phyloP scores from a whole-genome alignment of 2,888 invertebrate genomes.

The Limnephilus rhombicus region DNA sequence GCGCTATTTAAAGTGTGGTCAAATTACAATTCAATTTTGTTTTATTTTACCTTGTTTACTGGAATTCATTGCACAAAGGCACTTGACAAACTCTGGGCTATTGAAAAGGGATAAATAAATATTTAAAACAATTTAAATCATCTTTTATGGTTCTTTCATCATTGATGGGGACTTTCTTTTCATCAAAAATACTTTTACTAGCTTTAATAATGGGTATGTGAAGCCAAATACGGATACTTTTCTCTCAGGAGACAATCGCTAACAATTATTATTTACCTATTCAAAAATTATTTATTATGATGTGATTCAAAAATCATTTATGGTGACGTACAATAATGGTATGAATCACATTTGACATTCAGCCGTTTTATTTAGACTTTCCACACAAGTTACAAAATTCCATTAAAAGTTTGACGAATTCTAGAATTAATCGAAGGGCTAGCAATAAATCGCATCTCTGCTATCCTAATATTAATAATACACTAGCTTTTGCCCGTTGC shows the following conservation, averaged over 20 bases:
- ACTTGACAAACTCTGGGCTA: too few species aligned
- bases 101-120: background rate
- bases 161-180: conserved; percentile 41
- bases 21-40: too few species aligned
- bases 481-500: too few species aligned
- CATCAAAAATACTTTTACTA: conserved; percentile 43
- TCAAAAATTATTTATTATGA: background rate
- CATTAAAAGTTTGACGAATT: too few species aligned
- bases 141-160: background rate
- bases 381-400: too few species aligned
- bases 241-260: conserved; percentile 22
- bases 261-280: background rate
- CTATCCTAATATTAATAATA: too few species aligned
- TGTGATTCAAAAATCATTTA: background rate
- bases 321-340: background rate
- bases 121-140: background rate
- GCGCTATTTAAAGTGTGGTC: too few species aligned
- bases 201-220: conserved; percentile 21
- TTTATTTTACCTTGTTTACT: too few species aligned
- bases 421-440: too few species aligned
- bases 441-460: too few species aligned
- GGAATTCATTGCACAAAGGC: too few species aligned
- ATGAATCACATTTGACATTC: background rate
- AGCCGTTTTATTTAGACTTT: background rate
- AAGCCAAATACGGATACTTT: conserved; percentile 21